These are phyloP conservation scores for Tetrax tetrax DNA, from an alignment of 2,113 vertebrate genomes.

Conservation along the genomic window DNA sequence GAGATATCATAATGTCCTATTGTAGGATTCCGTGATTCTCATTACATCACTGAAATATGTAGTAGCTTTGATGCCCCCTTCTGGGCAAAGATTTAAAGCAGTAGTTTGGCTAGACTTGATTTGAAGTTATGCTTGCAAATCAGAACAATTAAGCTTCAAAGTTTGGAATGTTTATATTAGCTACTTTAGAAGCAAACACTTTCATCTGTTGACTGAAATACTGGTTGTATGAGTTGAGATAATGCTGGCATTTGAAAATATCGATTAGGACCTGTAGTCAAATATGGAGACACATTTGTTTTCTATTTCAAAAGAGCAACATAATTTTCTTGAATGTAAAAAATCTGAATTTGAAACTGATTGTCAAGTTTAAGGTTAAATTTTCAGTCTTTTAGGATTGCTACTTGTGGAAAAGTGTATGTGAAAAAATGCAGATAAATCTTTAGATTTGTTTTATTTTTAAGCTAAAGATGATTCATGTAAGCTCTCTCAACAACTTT, in stretches of 20 bases:
- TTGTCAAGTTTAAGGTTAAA: neutral
- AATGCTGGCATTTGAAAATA: neutral
- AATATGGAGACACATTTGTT: neutral
- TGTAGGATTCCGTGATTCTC: neutral
- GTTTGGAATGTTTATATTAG: neutral
- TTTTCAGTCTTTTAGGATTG: neutral
- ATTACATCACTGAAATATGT: neutral
- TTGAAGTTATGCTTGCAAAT: neutral
- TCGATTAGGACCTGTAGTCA: neutral
- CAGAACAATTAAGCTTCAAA: neutral
- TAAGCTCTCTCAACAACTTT: neutral
- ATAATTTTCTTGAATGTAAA: neutral
- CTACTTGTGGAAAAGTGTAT: neutral
- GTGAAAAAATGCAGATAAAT: neutral
- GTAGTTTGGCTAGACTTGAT: neutral
- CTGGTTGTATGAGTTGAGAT: neutral
- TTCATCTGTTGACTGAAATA: neutral
- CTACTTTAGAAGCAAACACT: neutral
- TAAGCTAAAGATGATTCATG: neutral
- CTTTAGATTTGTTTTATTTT: neutral
- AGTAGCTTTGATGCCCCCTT: conserved; percentile 59
- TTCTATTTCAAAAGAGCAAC: neutral
- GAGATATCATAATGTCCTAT: neutral
- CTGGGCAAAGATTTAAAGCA: conserved; percentile 32
- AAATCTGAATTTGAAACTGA: neutral